phyloP scores from a whole-genome alignment of 2,797 vertebrate species.

The Paratrypauchen microcephalus region DNA sequence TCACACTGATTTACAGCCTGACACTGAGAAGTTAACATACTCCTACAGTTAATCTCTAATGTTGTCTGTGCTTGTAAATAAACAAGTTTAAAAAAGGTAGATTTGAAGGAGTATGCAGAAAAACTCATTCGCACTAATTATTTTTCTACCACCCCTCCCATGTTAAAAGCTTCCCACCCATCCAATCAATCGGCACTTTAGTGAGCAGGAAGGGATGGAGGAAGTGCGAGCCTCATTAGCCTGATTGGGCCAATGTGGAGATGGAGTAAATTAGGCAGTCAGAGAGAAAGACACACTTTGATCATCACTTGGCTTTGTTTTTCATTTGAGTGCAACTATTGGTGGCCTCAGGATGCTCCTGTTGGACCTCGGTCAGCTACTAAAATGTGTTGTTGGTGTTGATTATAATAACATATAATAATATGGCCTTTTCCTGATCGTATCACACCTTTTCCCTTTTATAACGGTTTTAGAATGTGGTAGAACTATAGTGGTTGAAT shows the following conservation, averaged over 20 bases:
- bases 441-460: no score
- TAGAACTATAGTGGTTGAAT: no score
- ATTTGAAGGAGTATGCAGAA: slow-evolving; percentile 77
- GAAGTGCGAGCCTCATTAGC: slow-evolving; percentile 75
- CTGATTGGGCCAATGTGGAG: slow-evolving; percentile 73
- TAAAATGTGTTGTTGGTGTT: neutral
- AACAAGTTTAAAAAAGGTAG: slow-evolving; percentile 53
- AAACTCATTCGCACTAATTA: slow-evolving; percentile 79
- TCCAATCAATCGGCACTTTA: slow-evolving; percentile 82
- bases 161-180: slow-evolving; percentile 81
- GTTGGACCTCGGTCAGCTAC: slow-evolving; percentile 2
- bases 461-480: no score
- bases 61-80: slow-evolving; percentile 72
- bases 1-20: slow-evolving; percentile 67
- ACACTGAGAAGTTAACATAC: slow-evolving; percentile 72
- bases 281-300: slow-evolving; percentile 68
- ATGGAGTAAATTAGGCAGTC: slow-evolving; percentile 56
- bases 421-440: neutral
- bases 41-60: slow-evolving; percentile 75
- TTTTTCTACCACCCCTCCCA: slow-evolving; percentile 76
- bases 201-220: slow-evolving; percentile 70
- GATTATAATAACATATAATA: neutral
- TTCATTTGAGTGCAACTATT: slow-evolving; percentile 21
- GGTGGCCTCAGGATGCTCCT: slow-evolving; percentile 11
- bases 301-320: slow-evolving; percentile 65